Conservation (phyloP, 30 jellyfish, hydroid and myxozoan genomes). For the Catostylus mosaicus region DNA sequence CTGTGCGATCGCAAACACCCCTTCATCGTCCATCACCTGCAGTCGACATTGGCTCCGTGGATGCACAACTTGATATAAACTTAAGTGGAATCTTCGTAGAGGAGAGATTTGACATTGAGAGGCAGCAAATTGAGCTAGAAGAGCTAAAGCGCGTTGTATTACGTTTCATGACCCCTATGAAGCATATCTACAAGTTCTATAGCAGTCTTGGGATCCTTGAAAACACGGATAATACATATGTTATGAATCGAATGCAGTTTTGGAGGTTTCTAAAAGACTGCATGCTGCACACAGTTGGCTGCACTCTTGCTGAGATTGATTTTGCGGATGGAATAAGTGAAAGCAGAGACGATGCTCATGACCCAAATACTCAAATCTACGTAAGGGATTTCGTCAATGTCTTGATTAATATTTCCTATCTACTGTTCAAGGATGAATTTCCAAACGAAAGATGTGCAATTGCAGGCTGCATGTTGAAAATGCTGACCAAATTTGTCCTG, state of each 20-base stretch:
- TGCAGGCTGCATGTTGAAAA: constrained; percentile 54
- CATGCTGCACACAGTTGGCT: constrained; percentile 57
- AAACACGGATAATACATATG: constrained; percentile 76
- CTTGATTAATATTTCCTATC: constrained; percentile 50
- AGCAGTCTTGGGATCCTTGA: constrained; percentile 80
- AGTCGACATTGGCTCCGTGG: constrained; percentile 51
- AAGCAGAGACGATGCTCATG: constrained; percentile 37
- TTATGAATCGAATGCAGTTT: constrained; percentile 75
- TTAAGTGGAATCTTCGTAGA: constrained; percentile 50
- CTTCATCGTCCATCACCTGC: constrained; percentile 42
- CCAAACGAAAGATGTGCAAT: constrained; percentile 5
- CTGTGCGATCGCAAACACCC: constrained; percentile 79
- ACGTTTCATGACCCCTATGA: constrained; percentile 69
- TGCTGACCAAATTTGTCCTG: constrained; percentile 38
- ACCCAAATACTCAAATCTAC: constrained; percentile 48
- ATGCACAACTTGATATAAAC: constrained; percentile 71
- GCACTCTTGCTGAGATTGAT: constrained; percentile 60
- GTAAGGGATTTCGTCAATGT: constrained; percentile 75
- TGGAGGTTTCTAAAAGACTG: constrained; percentile 85
- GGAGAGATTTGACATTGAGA: constrained; percentile 66
- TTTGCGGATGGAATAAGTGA: constrained; percentile 30
- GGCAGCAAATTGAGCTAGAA: constrained; percentile 73
- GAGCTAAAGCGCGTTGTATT: constrained; percentile 52
- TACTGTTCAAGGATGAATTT: constrained; percentile 41
- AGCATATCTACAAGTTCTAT: constrained; percentile 82